Base-by-base conservation (phyloP, 2,113 vertebrate species). In the Leptodactylus fuscus region DNA sequence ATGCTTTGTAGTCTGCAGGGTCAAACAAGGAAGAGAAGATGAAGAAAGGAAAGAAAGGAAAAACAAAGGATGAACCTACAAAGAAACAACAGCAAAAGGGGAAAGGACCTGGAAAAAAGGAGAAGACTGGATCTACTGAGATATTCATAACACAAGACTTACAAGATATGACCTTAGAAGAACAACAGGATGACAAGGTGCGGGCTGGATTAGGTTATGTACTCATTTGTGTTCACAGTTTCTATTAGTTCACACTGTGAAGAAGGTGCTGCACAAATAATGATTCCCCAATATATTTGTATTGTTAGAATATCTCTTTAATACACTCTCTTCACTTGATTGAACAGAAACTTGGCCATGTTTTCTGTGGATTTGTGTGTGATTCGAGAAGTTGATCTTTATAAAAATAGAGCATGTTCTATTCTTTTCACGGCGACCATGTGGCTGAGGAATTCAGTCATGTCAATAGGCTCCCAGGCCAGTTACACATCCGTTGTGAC, bases 11-110 rank as follows among this genome's bases (percentile, higher is more conserved):
- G 97, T 98, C 97, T 44, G 96, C 97, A 73, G 96, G 97, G 58
- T 91, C 95, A 6, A 90, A 83, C 76, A 98, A 95, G 91, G 97
- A 98, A 81, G 97, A 97, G 86, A 98, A 96, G 53, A 91, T 87
- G 1, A 97, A 95, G 83, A 97, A 96, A 85, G 95, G 94, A 16
- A 98, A 96, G 83, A 98, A 97, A 62, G 96, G 96, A 0, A 98
- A 96, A 73, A 88, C 87, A 0, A 97, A 95, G 88, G 96, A 97
- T 13, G 96, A 96, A 22, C 46, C 89, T 0, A 32, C 87, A 0
- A 96, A 94, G 90, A 97, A 94, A 87, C 90, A 88, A 0, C 73
- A 91, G 75, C 96, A 93, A 89, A 97, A 95, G 88, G 53, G 81
- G 18, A 97, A 92, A 87, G 89, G 85, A 12, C 65, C 36, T 0